A percentile compares a stretch with the other conserved stretches of the same genome.
Conservation (phyloP, 2,797 vertebrate species). For the Tapera naevia region DNA sequence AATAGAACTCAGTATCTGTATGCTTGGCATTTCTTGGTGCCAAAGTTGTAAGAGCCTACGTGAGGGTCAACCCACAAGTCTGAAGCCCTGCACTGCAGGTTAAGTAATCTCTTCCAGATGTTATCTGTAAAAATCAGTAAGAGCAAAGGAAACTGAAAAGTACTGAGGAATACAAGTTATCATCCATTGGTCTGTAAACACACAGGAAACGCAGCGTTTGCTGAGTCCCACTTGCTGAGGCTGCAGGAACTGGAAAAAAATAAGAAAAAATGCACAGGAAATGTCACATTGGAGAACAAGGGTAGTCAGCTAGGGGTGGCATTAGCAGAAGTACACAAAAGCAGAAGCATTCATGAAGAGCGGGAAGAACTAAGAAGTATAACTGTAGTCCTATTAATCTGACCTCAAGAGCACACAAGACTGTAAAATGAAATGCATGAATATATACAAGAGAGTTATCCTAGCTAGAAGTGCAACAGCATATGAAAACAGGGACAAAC, state of each 20-base stretch:
- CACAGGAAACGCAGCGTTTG: accelerated
- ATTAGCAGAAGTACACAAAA: background rate
- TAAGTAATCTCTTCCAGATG: background rate
- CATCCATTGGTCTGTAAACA: background rate
- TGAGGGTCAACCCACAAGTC: background rate
- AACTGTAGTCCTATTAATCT: background rate
- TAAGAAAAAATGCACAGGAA: background rate
- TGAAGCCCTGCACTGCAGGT: background rate
- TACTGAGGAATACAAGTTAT: background rate
- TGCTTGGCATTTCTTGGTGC: background rate
- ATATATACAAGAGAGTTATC: background rate
- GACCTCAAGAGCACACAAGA: background rate
- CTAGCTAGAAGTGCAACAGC: background rate
- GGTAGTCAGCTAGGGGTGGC: accelerated
- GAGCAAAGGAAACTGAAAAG: background rate
- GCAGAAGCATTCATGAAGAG: background rate
- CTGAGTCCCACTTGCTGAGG: background rate
- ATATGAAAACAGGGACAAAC: background rate
- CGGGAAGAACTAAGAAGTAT: background rate
- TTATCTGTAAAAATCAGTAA: background rate
- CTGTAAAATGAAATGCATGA: background rate
- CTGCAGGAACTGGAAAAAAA: background rate
- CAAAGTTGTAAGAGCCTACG: background rate
- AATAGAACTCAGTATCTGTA: background rate
- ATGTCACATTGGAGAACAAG: background rate